Evolutionary conservation across 2,888 invertebrate genomes (phyloP), one percentile per base, ranked within the genome.

Genomic region (Cyaniris semiargus): DNA sequence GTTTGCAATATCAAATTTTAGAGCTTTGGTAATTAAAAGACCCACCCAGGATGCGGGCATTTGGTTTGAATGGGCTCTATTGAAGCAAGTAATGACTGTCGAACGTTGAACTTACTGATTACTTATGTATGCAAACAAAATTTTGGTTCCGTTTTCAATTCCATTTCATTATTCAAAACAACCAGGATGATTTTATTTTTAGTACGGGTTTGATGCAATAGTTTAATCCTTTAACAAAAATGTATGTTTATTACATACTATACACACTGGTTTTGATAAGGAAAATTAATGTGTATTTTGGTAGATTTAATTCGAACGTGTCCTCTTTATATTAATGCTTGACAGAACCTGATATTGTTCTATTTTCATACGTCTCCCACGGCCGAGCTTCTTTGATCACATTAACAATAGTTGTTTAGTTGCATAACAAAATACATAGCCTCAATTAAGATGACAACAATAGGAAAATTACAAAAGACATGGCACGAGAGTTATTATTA

Each of bases 61-160:
- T 79, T 81, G 81, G 83, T 83, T 86, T 89, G 86, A 90, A 90
- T 87, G 84, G 83, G 84, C 84, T 80, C 83, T 84, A 86, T 88
- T 90, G 86, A 87, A 84, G 83, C 83, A 83, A 78, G 79, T 78
- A 80, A 80, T 83, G 79, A 81, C 80, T 78, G 82, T 79, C 80
- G 82, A 82, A 81, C 84, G 82, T 80, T 83, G 81, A 83, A 83
- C 85, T 84, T 84, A 82, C 83, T 85, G 80, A 83, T 83, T 81
- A 77, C 71, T 70, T 66, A 71, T 78, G 75, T 58, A 70, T 58
- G 21, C 76, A 76, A 66, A 60, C 23, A 53, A 70, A 34, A 5
- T 53, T 48, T 53, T 18, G 53, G 53, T 18, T 10, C 10, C 13
- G 10, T 44, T 44, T 44, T 44, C 0, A 44, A 10, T 44, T 44